Percentiles rank a stretch among this genome's conserved stretches.
Evolutionary conservation across 2,888 invertebrate species (phyloP).

Genomic region (Pristionchus arcanus): DNA sequence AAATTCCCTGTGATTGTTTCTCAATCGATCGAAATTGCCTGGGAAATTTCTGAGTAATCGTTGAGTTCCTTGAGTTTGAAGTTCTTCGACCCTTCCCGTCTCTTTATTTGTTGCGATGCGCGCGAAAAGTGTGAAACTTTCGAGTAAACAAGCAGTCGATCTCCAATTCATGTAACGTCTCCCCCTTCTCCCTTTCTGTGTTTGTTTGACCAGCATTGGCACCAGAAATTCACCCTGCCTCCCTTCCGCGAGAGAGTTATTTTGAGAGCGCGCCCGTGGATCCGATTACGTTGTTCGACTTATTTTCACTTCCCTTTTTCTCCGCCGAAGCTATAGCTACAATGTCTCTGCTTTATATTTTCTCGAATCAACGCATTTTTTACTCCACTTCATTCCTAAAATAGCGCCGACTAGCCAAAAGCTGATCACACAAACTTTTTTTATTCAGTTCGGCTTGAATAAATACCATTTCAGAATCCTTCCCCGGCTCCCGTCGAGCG

Average conservation of each 20-base stretch:
- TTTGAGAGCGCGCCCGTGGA: not conserved
- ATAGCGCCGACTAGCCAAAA: no score
- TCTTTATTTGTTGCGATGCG: conserved; percentile 7
- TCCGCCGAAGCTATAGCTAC: not conserved
- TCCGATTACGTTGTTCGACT: conserved; percentile 37
- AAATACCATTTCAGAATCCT: conserved; percentile 5
- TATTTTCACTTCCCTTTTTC: not conserved
- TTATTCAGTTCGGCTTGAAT: no score
- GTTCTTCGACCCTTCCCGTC: not conserved
- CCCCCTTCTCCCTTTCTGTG: not conserved
- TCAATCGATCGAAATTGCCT: not conserved
- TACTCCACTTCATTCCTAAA: no score
- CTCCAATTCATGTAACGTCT: conserved; percentile 33
- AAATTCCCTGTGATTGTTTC: no score
- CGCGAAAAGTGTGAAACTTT: conserved; percentile 16
- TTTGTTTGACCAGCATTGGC: conserved; percentile 49
- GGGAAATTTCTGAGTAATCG: not conserved
- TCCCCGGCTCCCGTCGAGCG: not conserved
- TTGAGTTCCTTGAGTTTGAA: not conserved
- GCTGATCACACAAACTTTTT: no score
- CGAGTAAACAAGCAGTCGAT: conserved; percentile 21
- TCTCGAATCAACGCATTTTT: no score
- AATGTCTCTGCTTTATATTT: not conserved
- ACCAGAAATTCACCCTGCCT: conserved; percentile 26
- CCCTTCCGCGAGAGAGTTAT: conserved; percentile 45